Evolutionary conservation across 2,113 vertebrate species (phyloP).

Genomic region (Castor canadensis): DNA sequence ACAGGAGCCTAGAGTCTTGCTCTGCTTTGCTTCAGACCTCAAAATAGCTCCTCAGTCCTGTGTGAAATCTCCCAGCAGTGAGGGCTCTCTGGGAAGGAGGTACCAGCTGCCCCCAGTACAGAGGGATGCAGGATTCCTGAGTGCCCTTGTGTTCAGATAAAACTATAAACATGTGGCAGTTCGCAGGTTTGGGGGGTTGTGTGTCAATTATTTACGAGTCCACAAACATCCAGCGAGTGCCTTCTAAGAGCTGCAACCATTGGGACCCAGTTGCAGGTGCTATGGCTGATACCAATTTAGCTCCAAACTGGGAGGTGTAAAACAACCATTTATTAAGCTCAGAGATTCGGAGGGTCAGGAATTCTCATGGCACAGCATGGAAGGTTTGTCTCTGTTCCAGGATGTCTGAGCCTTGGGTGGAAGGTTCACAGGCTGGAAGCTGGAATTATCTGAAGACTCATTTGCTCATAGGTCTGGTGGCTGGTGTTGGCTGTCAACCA

Average conservation of each 20-base stretch:
- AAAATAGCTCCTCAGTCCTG: not conserved
- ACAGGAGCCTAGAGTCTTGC: not conserved
- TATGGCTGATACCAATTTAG: not conserved
- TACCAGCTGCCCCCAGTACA: not conserved
- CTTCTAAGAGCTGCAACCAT: not conserved
- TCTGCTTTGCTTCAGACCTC: not conserved
- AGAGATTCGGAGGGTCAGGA: not conserved
- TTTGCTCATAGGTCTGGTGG: not conserved
- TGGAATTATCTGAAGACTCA: not conserved
- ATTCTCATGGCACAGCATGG: not conserved
- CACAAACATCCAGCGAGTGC: not conserved
- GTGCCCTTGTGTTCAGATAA: not conserved
- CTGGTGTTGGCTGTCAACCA: not conserved
- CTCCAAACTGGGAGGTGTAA: not conserved
- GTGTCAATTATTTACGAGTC: not conserved
- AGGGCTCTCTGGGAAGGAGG: not conserved
- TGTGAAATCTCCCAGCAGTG: not conserved
- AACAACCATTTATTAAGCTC: not conserved
- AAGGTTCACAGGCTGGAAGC: not conserved
- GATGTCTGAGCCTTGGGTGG: not conserved
- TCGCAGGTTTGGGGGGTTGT: not conserved
- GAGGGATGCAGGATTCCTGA: not conserved
- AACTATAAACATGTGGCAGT: not conserved
- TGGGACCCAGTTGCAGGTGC: not conserved
- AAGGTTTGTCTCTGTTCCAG: not conserved